These are phyloP conservation scores for Myotis myotis DNA, from an alignment of 2,797 vertebrate species.

Conservation along the genomic window DNA sequence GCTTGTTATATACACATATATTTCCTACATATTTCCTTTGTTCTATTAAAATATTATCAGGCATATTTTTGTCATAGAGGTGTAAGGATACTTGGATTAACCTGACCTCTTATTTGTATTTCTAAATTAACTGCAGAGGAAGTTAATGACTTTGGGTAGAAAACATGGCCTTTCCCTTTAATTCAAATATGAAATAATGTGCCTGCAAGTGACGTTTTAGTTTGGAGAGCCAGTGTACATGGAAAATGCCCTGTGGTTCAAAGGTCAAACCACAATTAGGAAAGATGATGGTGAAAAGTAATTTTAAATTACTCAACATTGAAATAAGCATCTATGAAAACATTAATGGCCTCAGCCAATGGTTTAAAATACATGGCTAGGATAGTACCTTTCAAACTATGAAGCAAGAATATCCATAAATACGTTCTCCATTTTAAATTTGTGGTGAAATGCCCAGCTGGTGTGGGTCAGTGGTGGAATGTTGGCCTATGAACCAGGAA, in stretches of 20 bases:
- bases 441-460: background rate
- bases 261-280: background rate
- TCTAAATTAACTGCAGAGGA: conserved; percentile 9
- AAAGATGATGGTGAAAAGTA: background rate
- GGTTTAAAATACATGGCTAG: background rate
- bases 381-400: background rate
- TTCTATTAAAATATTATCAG: background rate
- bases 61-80: background rate
- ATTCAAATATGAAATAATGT: background rate
- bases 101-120: background rate
- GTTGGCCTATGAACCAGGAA: too few relatives aligned
- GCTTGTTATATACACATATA: background rate
- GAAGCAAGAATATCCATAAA: background rate
- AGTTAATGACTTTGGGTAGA: background rate
- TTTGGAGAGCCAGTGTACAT: background rate
- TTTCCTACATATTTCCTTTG: background rate
- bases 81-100: background rate
- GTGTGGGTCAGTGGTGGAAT: too few relatives aligned
- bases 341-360: background rate
- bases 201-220: background rate
- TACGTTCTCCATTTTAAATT: background rate
- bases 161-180: background rate
- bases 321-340: background rate
- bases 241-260: background rate
- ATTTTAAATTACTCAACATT: background rate